Evolutionary conservation across 2,888 invertebrate genomes (phyloP), one percentile per base, ranked within the genome.

Genomic region (Lamellibrachia satsuma): DNA sequence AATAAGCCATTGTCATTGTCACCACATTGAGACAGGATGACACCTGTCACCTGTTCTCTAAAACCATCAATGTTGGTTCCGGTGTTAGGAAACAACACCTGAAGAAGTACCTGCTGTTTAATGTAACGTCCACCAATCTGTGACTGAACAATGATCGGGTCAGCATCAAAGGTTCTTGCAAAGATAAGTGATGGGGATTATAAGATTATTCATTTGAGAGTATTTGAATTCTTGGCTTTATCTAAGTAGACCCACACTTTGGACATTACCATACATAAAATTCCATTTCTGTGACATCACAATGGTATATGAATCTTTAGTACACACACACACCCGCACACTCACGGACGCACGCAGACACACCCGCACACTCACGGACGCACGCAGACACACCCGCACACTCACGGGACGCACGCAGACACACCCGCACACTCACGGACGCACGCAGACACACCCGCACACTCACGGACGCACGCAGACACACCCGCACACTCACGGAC

Each of bases 131-230:
- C 22, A 75, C 75, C 75, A 22, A 22, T 75, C 75, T 75, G 39
- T 39, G 75, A 22, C n/a, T 75, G 75, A 75, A 75, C 22, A 75
- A n/a, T 22, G 75, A 75, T n/a, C 3, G 75, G 75, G 22, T 60
- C 22, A 75, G 22, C 22, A 75, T 75, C 75, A 75, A 75, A 75
- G 75, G 75, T 75, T 75, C 15, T 75, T n/a, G 22, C 75, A 22
- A 75, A 75, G 75, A 75, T 75, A 75, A 75, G 75, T 75, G 22
- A n/a, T 15, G 75, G 75, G 75, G 75, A 75, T 75, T 75, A 75
- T 22, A 75, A 75, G 75, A 75, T 75, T 75, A 75, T 75, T 75
- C 75, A 75, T 75, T 75, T 75, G 22, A 75, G 75, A 3, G 75
- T 6, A 75, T 75, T 75, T 22, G 75, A 22, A 75, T 22, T 75